These are phyloP conservation scores for Thinocorus orbignyianus DNA, from an alignment of 2,113 vertebrate genomes.

Conservation along the genomic window DNA sequence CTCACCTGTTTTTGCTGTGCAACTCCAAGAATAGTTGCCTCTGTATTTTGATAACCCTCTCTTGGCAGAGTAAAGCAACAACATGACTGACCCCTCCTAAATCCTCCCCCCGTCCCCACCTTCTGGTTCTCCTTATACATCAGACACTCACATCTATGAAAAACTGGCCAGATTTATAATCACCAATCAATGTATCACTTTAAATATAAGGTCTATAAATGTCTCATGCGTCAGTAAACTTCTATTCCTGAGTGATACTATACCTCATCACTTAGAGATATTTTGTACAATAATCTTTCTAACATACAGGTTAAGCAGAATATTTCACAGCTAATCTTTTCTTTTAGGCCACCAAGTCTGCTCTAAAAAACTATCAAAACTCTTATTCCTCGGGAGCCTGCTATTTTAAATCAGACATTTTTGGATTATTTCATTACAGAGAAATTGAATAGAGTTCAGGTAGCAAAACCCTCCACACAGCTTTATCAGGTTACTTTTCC, in stretches of 20 bases:
- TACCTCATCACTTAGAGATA: background rate
- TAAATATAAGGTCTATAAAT: background rate
- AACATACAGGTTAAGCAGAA: background rate
- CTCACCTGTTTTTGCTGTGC: background rate
- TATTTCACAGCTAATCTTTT: background rate
- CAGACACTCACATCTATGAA: background rate
- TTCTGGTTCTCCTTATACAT: background rate
- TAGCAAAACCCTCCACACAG: background rate
- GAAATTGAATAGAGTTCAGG: background rate
- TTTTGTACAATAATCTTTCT: background rate
- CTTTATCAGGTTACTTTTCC: background rate
- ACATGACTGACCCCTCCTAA: fast-evolving
- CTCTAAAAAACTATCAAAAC: background rate
- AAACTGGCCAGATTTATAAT: background rate
- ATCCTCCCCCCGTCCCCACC: background rate
- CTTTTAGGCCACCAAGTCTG: background rate
- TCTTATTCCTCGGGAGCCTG: background rate
- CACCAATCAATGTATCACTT: background rate
- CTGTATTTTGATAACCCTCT: background rate
- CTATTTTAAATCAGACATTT: background rate
- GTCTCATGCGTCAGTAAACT: background rate
- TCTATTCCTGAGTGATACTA: background rate
- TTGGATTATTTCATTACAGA: background rate
- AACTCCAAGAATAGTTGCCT: background rate
- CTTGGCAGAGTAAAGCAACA: background rate